Evolutionary conservation across 2,113 vertebrate genomes (phyloP).

Genomic region (human): DNA sequence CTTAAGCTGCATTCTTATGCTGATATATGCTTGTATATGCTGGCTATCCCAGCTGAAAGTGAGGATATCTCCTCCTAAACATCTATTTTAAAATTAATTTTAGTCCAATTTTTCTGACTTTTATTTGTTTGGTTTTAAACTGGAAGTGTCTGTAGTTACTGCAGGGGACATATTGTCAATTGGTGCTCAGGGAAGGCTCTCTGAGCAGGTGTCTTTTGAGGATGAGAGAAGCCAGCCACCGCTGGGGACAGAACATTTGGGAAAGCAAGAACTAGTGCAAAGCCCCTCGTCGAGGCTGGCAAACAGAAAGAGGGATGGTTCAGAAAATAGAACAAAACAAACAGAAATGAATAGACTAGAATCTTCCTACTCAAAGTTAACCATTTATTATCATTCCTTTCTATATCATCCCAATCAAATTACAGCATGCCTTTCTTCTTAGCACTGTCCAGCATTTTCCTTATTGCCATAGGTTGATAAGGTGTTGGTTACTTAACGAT

Average conservation of each 20-base stretch:
- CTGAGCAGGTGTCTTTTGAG: neutral
- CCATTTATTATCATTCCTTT: neutral
- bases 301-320: neutral
- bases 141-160: neutral
- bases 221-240: neutral
- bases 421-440: neutral
- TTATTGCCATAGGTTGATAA: rapidly evolving
- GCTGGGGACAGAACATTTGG: neutral
- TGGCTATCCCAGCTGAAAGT: neutral
- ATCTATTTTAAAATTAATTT: neutral
- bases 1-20: neutral
- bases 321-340: neutral
- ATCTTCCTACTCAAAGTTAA: neutral
- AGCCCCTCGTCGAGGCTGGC: neutral
- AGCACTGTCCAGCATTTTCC: neutral
- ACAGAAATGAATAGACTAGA: neutral
- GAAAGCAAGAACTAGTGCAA: neutral
- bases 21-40: neutral
- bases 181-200: neutral
- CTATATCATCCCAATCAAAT: neutral
- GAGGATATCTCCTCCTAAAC: neutral
- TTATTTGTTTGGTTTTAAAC: neutral
- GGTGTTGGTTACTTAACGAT: rapidly evolving
- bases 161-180: neutral
- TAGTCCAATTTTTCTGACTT: neutral